phyloP scores from a whole-genome alignment of 2,888 invertebrate genomes.

The Heliconius hortense region DNA sequence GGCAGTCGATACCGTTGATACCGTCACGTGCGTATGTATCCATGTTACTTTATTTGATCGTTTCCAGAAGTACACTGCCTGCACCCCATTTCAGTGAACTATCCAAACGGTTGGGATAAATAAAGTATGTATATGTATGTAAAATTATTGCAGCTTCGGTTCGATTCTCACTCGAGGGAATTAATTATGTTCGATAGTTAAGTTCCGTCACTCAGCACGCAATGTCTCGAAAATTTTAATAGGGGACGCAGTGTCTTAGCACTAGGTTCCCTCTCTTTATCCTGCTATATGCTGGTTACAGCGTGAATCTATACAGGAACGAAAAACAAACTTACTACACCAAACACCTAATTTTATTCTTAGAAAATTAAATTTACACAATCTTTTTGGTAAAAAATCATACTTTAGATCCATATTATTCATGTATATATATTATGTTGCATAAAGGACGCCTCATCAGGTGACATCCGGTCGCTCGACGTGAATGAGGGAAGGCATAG shows the following conservation, averaged over 20 bases:
- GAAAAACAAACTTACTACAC: neutral
- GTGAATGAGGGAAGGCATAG: constrained; percentile 7
- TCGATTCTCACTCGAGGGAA: neutral
- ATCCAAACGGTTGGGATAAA: neutral
- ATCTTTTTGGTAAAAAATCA: neutral
- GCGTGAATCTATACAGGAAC: neutral
- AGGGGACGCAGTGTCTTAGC: neutral
- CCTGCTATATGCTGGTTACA: neutral
- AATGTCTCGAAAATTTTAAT: neutral
- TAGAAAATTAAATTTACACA: neutral
- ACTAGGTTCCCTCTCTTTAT: neutral
- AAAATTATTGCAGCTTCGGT: neutral
- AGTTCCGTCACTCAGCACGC: neutral
- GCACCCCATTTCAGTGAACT: neutral
- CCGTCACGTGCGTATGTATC: constrained; percentile 21
- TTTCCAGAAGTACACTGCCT: neutral
- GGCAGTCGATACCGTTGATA: constrained; percentile 8
- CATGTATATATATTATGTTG: neutral
- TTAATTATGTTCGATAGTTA: neutral
- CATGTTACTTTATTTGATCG: neutral
- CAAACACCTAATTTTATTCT: neutral
- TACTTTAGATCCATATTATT: neutral
- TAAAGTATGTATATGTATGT: neutral
- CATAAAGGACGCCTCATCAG: constrained; percentile 22
- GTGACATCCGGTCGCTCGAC: neutral